These are phyloP conservation scores for Periophthalmus modestus DNA, from an alignment of 2,113 vertebrate genomes.

Conservation along the genomic window DNA sequence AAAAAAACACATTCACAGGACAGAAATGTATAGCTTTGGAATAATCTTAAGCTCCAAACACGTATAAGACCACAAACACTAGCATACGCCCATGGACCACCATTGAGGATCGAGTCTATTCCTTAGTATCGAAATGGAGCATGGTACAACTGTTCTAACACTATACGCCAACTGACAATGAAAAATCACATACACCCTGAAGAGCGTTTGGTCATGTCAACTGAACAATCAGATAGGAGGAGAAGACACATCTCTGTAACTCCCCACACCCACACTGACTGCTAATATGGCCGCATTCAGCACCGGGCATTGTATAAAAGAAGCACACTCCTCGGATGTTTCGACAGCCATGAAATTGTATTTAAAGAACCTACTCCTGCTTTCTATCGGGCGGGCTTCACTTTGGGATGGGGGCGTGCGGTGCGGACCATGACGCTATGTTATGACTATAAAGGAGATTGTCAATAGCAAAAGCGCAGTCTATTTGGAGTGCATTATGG, in stretches of 20 bases:
- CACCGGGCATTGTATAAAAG: slow-evolving; percentile 46
- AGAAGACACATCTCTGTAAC: not conserved
- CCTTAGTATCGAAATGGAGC: no score
- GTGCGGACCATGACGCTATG: slow-evolving; percentile 52
- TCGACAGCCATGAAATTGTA: slow-evolving; percentile 58
- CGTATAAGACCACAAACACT: no score
- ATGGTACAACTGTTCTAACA: not conserved
- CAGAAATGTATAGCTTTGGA: no score
- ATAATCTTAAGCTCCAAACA: no score
- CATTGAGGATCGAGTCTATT: no score
- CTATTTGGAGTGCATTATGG: slow-evolving; percentile 60
- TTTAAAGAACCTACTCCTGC: slow-evolving; percentile 54
- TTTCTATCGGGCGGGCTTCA: slow-evolving; percentile 47
- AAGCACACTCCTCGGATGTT: slow-evolving; percentile 43
- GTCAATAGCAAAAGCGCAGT: slow-evolving; percentile 56
- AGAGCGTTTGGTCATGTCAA: not conserved
- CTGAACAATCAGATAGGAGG: not conserved
- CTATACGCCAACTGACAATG: not conserved
- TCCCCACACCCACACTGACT: slow-evolving; percentile 11
- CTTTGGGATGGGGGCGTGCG: slow-evolving; percentile 45
- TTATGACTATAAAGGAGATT: slow-evolving; percentile 41
- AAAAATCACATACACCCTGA: not conserved
- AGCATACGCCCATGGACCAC: no score
- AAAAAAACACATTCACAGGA: no score
- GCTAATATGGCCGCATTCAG: slow-evolving; percentile 31